A percentile compares a stretch with the other conserved stretches of the same genome.
These are phyloP conservation scores for Onchidella celtica DNA, from an alignment of 2,888 invertebrate genomes.

Conservation along the genomic window DNA sequence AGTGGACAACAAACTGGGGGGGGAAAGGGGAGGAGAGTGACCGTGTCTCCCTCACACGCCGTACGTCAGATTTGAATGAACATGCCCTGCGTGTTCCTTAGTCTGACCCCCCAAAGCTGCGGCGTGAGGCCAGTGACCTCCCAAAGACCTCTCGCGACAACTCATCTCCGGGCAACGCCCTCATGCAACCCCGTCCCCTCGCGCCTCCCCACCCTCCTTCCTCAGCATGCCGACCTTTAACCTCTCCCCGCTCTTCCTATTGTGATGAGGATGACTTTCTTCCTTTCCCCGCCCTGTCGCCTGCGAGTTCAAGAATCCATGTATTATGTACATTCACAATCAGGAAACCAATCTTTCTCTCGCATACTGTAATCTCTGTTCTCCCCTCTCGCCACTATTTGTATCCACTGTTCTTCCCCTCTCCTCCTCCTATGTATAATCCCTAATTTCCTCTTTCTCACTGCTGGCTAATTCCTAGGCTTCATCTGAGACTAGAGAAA, in stretches of 20 bases:
- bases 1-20: no score
- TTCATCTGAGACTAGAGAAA: no score
- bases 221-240: neutral
- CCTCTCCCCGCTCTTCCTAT: neutral
- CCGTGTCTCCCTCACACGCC: no score
- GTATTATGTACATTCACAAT: no score
- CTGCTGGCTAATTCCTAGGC: neutral
- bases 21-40: no score
- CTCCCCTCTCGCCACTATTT: no score
- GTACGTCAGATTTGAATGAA: no score
- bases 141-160: constrained; percentile 15
- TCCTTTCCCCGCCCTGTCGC: no score
- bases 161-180: constrained; percentile 14
- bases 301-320: no score
- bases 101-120: neutral
- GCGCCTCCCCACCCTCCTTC: neutral
- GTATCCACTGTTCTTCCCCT: no score
- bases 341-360: no score
- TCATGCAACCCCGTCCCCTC: neutral
- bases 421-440: neutral
- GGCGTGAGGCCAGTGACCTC: constrained; percentile 24
- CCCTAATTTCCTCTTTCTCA: neutral
- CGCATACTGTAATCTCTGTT: no score
- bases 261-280: neutral
- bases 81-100: neutral